Conservation (phyloP, 2,113 vertebrate species). For the Anoura caudifer region DNA sequence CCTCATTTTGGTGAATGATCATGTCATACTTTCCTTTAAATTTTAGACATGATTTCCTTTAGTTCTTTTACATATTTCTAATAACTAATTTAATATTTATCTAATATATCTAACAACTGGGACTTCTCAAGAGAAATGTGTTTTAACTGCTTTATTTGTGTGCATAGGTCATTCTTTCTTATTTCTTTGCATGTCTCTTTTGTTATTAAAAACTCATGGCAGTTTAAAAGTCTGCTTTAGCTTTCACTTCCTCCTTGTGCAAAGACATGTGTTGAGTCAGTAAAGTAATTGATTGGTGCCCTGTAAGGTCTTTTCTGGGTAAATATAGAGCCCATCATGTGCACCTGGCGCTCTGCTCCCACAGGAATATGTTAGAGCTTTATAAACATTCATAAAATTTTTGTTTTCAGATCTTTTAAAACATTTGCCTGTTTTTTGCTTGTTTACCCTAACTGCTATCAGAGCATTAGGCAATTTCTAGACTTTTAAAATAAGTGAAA, state of each 20-base stretch:
- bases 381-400: not conserved
- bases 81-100: not conserved
- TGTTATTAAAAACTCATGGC: not conserved
- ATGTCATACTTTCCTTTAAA: not conserved
- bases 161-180: not conserved
- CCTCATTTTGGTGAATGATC: not conserved
- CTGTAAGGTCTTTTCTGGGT: not conserved
- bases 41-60: not conserved
- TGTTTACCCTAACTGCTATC: not conserved
- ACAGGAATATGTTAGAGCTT: not conserved
- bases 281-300: not conserved
- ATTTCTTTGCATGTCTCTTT: not conserved
- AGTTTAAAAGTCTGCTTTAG: not conserved
- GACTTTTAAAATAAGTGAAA: not conserved
- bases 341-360: not conserved
- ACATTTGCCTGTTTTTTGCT: not conserved
- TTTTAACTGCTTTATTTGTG: not conserved
- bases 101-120: not conserved
- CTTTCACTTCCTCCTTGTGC: not conserved
- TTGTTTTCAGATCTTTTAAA: no score
- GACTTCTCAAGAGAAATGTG: not conserved
- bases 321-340: rapidly evolving
- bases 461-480: not conserved
- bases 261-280: not conserved
- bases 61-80: not conserved